These are phyloP conservation scores for Pilophorus perplexus DNA, from an alignment of 2,888 invertebrate species.

Conservation along the genomic window DNA sequence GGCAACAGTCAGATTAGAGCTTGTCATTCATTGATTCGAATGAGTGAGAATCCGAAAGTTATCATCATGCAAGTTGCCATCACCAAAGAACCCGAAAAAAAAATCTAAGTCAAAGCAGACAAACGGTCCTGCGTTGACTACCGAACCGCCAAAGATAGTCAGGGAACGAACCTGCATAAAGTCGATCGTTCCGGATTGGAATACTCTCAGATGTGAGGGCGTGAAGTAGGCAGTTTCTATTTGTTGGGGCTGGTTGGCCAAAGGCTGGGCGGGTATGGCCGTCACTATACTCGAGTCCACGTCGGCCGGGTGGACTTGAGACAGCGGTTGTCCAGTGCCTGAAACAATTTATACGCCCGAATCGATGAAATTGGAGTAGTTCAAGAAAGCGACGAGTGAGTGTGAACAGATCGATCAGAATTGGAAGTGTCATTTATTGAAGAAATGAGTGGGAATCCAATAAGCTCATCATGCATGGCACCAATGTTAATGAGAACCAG, in stretches of 20 bases:
- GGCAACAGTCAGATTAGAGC: conserved; percentile 15
- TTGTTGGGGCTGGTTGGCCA: conserved; percentile 1
- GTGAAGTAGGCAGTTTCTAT: conserved; percentile 41
- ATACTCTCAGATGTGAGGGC: conserved; percentile 43
- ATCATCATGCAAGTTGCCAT: conserved; percentile 41
- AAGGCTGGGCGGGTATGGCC: conserved; percentile 27
- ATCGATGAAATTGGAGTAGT: neutral
- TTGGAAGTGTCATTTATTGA: conserved; percentile 6
- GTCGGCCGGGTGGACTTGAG: conserved; percentile 23
- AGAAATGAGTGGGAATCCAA: conserved; percentile 34
- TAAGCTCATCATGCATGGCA: conserved; percentile 25
- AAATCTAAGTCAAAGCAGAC: too few species aligned
- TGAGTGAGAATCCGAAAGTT: conserved; percentile 41
- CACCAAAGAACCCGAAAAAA: conserved; percentile 12
- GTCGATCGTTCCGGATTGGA: conserved; percentile 45
- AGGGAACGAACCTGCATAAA: conserved; percentile 45
- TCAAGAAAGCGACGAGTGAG: neutral
- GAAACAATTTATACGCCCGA: too few species aligned
- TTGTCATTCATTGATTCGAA: conserved; percentile 7
- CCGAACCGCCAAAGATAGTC: too few species aligned
- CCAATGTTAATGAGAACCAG: too few species aligned
- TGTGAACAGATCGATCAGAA: neutral
- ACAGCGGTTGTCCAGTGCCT: conserved; percentile 29
- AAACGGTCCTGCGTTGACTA: too few species aligned
- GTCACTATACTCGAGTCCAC: conserved; percentile 33